Percentiles rank a stretch among this genome's conserved stretches.
Evolutionary conservation across 2,113 vertebrate genomes (phyloP).

Genomic region (Condylura cristata): DNA sequence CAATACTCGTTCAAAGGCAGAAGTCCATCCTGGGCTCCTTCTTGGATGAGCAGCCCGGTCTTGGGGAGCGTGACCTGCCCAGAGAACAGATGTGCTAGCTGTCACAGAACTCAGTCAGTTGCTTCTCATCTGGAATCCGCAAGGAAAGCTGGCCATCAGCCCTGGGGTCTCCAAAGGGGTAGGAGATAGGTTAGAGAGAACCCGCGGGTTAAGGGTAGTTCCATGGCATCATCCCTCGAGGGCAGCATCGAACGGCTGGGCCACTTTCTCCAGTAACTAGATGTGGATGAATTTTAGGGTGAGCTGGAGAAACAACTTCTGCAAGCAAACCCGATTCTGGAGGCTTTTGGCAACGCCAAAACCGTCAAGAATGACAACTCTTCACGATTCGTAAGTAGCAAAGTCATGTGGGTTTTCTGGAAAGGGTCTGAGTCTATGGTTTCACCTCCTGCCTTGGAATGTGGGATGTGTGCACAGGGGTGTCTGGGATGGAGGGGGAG

Average conservation of each 20-base stretch:
- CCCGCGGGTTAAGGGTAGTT: neutral
- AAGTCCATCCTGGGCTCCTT: no score
- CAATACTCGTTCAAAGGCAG: no score
- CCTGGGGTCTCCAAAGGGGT: neutral
- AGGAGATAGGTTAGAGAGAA: neutral
- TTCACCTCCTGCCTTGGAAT: neutral
- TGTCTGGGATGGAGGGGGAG: neutral
- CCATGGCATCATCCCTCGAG: neutral
- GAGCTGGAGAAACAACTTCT: constrained; percentile 99
- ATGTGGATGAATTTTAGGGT: constrained; percentile 89
- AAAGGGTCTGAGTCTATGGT: accelerated
- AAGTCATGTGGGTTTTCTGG: neutral
- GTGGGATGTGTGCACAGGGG: accelerated
- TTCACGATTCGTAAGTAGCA: constrained; percentile 95
- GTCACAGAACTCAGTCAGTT: neutral
- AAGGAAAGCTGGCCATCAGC: neutral
- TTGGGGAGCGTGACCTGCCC: constrained; percentile 49
- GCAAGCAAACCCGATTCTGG: constrained; percentile 98
- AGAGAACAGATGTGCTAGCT: constrained; percentile 2
- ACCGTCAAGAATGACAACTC: constrained; percentile 99
- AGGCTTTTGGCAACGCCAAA: constrained; percentile 99
- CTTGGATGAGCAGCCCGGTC: constrained; percentile 54
- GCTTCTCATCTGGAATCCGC: neutral
- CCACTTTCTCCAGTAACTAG: constrained; percentile 70
- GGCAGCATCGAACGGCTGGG: neutral